Percentiles rank a stretch among this genome's conserved stretches.
phyloP scores from a whole-genome alignment of 2,797 vertebrate genomes.

The Tragelaphus eurycerus region DNA sequence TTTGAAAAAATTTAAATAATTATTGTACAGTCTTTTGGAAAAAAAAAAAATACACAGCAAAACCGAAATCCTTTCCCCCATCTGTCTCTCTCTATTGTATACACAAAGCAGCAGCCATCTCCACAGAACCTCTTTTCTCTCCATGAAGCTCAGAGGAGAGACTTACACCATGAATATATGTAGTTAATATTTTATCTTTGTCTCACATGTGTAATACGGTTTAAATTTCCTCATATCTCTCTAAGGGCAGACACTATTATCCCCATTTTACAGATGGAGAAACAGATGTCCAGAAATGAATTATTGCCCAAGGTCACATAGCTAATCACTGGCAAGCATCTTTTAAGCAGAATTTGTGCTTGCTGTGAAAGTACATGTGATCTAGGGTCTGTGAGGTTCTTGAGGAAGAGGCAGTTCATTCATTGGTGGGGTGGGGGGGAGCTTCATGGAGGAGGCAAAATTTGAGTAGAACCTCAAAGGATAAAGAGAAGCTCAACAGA shows the following conservation, averaged over 20 bases:
- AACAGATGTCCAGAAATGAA: slow-evolving; percentile 8
- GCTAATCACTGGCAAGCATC: background rate
- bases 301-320: background rate
- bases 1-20: background rate
- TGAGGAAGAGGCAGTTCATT: background rate
- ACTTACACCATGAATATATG: background rate
- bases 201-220: background rate
- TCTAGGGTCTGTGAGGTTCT: background rate
- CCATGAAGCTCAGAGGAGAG: background rate
- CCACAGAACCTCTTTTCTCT: background rate
- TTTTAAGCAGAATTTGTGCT: background rate
- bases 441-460: background rate
- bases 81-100: background rate
- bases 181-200: slow-evolving; percentile 3
- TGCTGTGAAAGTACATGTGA: background rate
- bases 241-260: background rate
- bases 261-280: slow-evolving; percentile 18
- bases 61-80: background rate
- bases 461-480: background rate
- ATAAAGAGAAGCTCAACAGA: background rate
- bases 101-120: background rate
- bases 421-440: background rate
- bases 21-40: background rate
- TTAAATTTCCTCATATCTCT: slow-evolving; percentile 1
- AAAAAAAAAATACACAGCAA: background rate